Percentiles rank a stretch among this genome's conserved stretches.
Conservation (phyloP, 2,113 vertebrate species). For the Pitta sordida region DNA sequence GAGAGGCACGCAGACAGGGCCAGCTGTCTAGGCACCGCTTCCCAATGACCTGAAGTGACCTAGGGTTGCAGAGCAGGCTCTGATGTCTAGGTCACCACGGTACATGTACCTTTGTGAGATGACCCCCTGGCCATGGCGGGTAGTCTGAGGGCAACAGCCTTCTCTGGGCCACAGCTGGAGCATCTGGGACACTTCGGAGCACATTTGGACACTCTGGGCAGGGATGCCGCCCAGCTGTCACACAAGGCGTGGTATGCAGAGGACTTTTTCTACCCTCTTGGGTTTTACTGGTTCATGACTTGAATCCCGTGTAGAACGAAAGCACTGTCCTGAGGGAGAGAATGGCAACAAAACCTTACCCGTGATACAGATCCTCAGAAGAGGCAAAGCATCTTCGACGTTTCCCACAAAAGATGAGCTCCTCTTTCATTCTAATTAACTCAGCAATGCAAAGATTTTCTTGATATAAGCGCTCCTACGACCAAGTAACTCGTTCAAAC, state of each 20-base stretch:
- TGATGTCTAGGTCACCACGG: not conserved
- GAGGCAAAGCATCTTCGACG: not conserved
- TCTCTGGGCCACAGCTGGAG: not conserved
- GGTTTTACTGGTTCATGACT: not conserved
- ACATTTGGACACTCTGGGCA: not conserved
- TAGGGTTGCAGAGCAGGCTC: not conserved
- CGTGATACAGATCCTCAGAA: not conserved
- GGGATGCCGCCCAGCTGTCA: not conserved
- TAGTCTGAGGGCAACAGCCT: not conserved
- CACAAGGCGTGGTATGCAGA: accelerated
- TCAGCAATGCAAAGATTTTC: not conserved
- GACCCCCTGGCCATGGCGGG: not conserved
- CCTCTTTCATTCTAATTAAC: not conserved
- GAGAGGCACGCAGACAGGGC: not conserved
- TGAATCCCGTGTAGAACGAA: not conserved
- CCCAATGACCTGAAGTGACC: not conserved
- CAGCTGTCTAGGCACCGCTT: not conserved
- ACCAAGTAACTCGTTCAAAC: not conserved
- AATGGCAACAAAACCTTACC: not conserved
- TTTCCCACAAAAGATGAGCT: not conserved
- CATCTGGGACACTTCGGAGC: not conserved
- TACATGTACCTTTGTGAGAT: not conserved
- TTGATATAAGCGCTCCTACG: not conserved
- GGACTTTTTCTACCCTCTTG: not conserved
- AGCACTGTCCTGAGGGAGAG: not conserved